Conservation (phyloP, 2,113 vertebrate genomes). For the Sterrhoptilus dennistouni region DNA sequence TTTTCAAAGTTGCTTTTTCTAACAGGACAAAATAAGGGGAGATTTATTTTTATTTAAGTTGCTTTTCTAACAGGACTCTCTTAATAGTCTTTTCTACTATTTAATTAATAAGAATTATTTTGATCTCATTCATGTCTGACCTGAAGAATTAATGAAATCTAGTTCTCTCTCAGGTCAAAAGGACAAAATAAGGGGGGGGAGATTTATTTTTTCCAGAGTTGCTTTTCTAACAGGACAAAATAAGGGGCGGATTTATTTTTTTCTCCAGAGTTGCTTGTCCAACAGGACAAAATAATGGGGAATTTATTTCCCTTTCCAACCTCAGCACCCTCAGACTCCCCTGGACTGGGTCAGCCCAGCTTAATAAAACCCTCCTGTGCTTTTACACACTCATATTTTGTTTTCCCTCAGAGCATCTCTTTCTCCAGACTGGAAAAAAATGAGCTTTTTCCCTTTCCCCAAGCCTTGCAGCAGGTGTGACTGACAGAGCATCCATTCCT, state of each 20-base stretch:
- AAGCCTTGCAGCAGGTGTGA: accelerated
- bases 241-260: too few species aligned
- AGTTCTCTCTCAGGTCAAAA: neutral
- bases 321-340: neutral
- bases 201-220: neutral
- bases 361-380: neutral
- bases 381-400: accelerated
- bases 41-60: neutral
- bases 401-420: too few species aligned
- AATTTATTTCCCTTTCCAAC: neutral
- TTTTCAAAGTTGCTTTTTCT: neutral
- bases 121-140: too few species aligned
- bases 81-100: too few species aligned
- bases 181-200: neutral
- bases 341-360: accelerated
- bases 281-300: neutral
- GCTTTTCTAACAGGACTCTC: neutral
- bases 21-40: neutral
- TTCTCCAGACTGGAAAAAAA: neutral
- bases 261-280: neutral
- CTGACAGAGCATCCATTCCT: neutral
- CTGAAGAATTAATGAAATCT: too few species aligned
- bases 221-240: neutral
- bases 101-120: too few species aligned
- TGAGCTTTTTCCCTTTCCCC: neutral